These are phyloP conservation scores for Zoanthus sociatus DNA, from an alignment of 92 coral and sea anemone genomes.

Conservation along the genomic window DNA sequence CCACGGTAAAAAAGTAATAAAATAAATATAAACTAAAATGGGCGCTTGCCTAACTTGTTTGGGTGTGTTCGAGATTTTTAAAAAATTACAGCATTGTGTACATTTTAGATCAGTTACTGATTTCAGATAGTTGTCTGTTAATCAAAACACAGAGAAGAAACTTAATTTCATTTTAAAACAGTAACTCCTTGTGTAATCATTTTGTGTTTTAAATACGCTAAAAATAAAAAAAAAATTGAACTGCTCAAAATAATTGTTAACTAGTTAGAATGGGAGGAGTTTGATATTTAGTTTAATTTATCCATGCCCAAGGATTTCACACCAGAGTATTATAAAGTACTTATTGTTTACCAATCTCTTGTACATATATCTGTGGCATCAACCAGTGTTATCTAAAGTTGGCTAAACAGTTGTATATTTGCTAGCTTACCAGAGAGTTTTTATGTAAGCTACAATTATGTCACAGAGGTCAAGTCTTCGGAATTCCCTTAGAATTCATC, in stretches of 20 bases:
- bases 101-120: background rate
- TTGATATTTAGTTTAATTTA: background rate
- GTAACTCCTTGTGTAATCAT: background rate
- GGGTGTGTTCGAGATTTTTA: background rate
- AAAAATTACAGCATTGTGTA: background rate
- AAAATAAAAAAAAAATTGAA: background rate
- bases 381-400: background rate
- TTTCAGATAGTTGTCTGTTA: background rate
- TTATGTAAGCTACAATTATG: background rate
- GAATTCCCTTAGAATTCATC: background rate
- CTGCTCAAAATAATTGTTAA: background rate
- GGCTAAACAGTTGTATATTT: background rate
- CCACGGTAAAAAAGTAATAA: too few species aligned
- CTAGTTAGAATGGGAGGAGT: background rate
- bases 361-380: background rate
- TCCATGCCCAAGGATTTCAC: background rate
- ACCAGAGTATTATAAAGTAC: background rate
- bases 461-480: conserved; percentile 13
- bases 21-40: too few species aligned
- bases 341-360: background rate
- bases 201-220: background rate
- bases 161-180: background rate
- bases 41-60: too few species aligned
- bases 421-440: background rate
- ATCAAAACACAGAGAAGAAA: background rate